Percentiles rank a stretch among this genome's conserved stretches.
Evolutionary conservation across 2,888 invertebrate species (phyloP).

Genomic region (Drosophila mettleri): DNA sequence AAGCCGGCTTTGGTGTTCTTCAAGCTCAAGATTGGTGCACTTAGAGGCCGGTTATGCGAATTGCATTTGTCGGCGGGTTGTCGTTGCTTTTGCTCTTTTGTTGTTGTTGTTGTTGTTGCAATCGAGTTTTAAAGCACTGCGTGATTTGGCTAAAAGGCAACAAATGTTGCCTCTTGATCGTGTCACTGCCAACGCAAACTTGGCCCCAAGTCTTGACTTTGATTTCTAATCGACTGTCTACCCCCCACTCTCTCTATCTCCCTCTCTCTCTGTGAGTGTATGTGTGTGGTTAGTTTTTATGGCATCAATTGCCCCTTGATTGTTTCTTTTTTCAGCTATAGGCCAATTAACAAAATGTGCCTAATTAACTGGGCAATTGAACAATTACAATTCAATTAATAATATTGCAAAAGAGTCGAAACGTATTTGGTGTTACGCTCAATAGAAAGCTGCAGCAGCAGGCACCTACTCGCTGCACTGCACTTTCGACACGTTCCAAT

Average conservation of each 20-base stretch:
- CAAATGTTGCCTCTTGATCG: slow-evolving; percentile 46
- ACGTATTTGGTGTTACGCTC: slow-evolving; percentile 10
- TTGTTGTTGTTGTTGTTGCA: slow-evolving; percentile 28
- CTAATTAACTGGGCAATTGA: slow-evolving; percentile 66
- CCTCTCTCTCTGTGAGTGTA: neutral
- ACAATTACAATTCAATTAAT: slow-evolving; percentile 71
- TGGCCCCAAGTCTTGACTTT: slow-evolving; percentile 24
- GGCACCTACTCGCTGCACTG: slow-evolving; percentile 11
- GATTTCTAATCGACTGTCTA: slow-evolving; percentile 29
- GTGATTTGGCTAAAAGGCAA: slow-evolving; percentile 66
- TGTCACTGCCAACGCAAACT: slow-evolving; percentile 47
- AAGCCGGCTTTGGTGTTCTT: slow-evolving; percentile 12
- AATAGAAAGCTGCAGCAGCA: slow-evolving; percentile 29
- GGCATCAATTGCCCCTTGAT: slow-evolving; percentile 15
- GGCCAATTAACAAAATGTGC: slow-evolving; percentile 61
- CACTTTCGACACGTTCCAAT: slow-evolving; percentile 54
- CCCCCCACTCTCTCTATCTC: too few relatives aligned
- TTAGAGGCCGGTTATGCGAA: slow-evolving; percentile 62
- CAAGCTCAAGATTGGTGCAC: slow-evolving; percentile 46
- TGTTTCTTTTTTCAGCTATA: slow-evolving; percentile 48
- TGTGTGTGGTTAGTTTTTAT: slow-evolving; percentile 19
- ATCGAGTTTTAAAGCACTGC: slow-evolving; percentile 73
- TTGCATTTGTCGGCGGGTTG: slow-evolving; percentile 38
- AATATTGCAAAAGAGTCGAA: slow-evolving; percentile 18
- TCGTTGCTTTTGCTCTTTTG: neutral